A percentile compares a stretch with the other conserved stretches of the same genome.
These are phyloP conservation scores for Cyrtodaria siliqua DNA, from an alignment of 2,888 invertebrate species.

Conservation along the genomic window DNA sequence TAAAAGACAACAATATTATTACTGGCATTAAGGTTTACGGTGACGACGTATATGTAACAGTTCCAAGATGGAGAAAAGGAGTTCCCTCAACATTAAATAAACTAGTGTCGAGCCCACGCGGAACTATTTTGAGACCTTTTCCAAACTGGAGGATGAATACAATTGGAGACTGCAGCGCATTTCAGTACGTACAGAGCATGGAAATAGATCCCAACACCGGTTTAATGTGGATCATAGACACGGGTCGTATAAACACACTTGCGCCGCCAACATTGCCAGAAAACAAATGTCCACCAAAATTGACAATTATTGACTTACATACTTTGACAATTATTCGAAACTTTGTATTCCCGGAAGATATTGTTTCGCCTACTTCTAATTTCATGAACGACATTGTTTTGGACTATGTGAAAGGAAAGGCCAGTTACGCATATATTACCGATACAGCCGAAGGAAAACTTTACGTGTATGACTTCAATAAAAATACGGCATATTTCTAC, in stretches of 20 bases:
- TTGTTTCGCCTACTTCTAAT: slow-evolving; percentile 43
- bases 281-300: slow-evolving; percentile 59
- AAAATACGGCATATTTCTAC: slow-evolving; percentile 40
- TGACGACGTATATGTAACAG: slow-evolving; percentile 65
- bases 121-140: slow-evolving; percentile 40
- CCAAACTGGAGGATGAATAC: slow-evolving; percentile 53
- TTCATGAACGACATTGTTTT: slow-evolving; percentile 63
- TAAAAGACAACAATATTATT: slow-evolving; percentile 64
- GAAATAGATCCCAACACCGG: slow-evolving; percentile 62
- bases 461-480: slow-evolving; percentile 46
- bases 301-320: slow-evolving; percentile 44
- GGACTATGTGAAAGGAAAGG: slow-evolving; percentile 46
- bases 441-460: slow-evolving; percentile 48
- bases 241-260: slow-evolving; percentile 46
- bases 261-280: slow-evolving; percentile 10
- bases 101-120: neutral
- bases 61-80: slow-evolving; percentile 70
- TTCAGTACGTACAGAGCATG: slow-evolving; percentile 67
- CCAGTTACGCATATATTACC: slow-evolving; percentile 57
- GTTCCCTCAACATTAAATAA: slow-evolving; percentile 65
- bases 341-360: slow-evolving; percentile 47
- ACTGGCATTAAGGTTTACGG: slow-evolving; percentile 66
- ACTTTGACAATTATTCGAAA: slow-evolving; percentile 9
- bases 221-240: slow-evolving; percentile 69
- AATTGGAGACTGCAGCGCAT: slow-evolving; percentile 44